Evolutionary conservation across 1,140 invertebrate genomes (phyloP), one percentile per base, ranked within the genome.

Genomic region (Drosophila trapezifrons): DNA sequence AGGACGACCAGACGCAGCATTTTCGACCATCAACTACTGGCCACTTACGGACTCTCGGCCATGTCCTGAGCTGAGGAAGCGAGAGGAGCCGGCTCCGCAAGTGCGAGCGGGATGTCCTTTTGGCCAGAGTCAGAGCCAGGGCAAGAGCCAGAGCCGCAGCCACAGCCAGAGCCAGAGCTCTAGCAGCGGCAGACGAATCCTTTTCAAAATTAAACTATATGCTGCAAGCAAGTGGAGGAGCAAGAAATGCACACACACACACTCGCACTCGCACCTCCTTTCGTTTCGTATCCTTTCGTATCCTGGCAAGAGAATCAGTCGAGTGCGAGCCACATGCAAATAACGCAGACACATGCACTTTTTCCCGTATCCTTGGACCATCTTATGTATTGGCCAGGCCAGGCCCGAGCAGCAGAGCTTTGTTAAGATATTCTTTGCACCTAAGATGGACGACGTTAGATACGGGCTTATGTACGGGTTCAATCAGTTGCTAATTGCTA

Each of bases 191-290:
- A 81, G 84, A 77, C 65, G 83, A 87, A 89, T 87, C 83, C 84
- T 87, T 84, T 86, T 89, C 84, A 67, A 87, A 89, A 87, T 87
- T 87, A 89, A 87, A 87, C 83, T 87, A 87, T 85, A 82, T 86
- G 80, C 80, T 84, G 76, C 76, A 84, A 89, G 76, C 76, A 84
- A 78, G 55, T 63, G 74, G 46, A 76, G 57, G 69, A 89, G 71
- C 72, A 69, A 86, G 82, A 77, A 79, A 85, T 85, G 73, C 62
- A 77, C 45, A 69, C 55, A 49, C 45, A 63, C 35, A 46, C 42
- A 42, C 20, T 17, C 13, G 9, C 42, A 27, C 38, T 25, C 27
- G 13, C 37, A 74, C 38, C 60, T 59, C 65, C 62, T 49, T 60
- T 51, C 66, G 67, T 45, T 45, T 54, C 51, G 51, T 54, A 54